Percentiles rank a stretch among this genome's conserved stretches.
These are phyloP conservation scores for Podabrus alpinus DNA, from an alignment of 2,888 invertebrate genomes.

Conservation along the genomic window DNA sequence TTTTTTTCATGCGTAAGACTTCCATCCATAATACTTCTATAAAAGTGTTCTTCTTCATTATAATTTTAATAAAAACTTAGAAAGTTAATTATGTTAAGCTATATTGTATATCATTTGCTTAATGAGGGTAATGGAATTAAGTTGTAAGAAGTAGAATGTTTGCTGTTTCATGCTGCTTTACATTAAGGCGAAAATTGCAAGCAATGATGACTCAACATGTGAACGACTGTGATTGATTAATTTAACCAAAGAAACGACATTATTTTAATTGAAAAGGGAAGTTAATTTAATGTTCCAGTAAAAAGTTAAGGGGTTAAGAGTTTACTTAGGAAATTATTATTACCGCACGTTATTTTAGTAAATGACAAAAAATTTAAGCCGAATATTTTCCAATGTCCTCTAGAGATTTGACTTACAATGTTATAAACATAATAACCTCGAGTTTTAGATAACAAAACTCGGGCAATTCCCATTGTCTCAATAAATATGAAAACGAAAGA, in stretches of 20 bases:
- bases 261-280: conserved; percentile 10
- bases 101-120: background rate
- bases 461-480: conserved; percentile 11
- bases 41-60: background rate
- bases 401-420: background rate
- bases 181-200: conserved; percentile 18
- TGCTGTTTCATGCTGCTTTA: conserved; percentile 4
- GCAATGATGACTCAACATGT: conserved; percentile 22
- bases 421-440: conserved; percentile 1
- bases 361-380: background rate
- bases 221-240: conserved; percentile 22
- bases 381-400: background rate
- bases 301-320: background rate
- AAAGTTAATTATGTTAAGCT: background rate
- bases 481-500: conserved; percentile 28
- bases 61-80: background rate
- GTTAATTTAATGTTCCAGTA: background rate
- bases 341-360: background rate
- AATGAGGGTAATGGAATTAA: conserved; percentile 11
- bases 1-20: background rate
- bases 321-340: background rate
- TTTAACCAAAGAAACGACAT: conserved; percentile 16
- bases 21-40: background rate
- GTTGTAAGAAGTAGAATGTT: conserved; percentile 9
- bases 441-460: conserved; percentile 2